Percentiles rank a stretch among this genome's conserved stretches.
phyloP scores from a whole-genome alignment of 2,888 invertebrate species.

The Trimorus sp. region DNA sequence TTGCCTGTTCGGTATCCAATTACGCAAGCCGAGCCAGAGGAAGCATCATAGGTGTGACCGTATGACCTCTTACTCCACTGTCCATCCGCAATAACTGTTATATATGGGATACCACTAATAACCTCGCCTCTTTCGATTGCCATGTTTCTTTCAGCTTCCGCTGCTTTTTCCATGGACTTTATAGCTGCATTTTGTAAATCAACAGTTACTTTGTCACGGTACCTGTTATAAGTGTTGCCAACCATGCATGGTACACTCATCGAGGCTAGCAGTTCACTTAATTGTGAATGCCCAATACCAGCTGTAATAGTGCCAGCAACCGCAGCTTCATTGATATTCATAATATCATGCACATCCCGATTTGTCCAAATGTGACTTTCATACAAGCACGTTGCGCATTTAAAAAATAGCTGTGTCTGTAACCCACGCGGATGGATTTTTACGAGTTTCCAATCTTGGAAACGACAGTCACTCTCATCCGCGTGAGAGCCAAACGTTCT shows the following conservation, averaged over 20 bases:
- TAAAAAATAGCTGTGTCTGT: slow-evolving; percentile 17
- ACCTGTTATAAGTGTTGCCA: slow-evolving; percentile 30
- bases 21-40: slow-evolving; percentile 48
- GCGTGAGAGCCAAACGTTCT: slow-evolving; percentile 8
- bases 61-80: slow-evolving; percentile 60
- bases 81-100: slow-evolving; percentile 54
- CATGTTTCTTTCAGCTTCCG: slow-evolving; percentile 31
- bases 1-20: slow-evolving; percentile 60
- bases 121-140: slow-evolving; percentile 44
- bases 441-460: slow-evolving; percentile 15
- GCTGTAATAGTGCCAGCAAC: slow-evolving; percentile 3
- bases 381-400: slow-evolving; percentile 20
- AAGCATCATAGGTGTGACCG: slow-evolving; percentile 45
- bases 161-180: slow-evolving; percentile 36
- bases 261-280: slow-evolving; percentile 11
- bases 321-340: slow-evolving; percentile 13
- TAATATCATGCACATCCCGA: not conserved
- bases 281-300: slow-evolving; percentile 12
- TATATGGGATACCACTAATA: slow-evolving; percentile 14
- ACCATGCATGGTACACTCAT: slow-evolving; percentile 19
- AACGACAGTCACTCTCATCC: not conserved
- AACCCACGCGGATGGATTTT: not conserved
- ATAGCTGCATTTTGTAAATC: slow-evolving; percentile 15
- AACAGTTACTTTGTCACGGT: not conserved
- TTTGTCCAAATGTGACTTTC: slow-evolving; percentile 53